Base-by-base conservation (phyloP, 2,113 vertebrate genomes). In the Lagopus leucura region DNA sequence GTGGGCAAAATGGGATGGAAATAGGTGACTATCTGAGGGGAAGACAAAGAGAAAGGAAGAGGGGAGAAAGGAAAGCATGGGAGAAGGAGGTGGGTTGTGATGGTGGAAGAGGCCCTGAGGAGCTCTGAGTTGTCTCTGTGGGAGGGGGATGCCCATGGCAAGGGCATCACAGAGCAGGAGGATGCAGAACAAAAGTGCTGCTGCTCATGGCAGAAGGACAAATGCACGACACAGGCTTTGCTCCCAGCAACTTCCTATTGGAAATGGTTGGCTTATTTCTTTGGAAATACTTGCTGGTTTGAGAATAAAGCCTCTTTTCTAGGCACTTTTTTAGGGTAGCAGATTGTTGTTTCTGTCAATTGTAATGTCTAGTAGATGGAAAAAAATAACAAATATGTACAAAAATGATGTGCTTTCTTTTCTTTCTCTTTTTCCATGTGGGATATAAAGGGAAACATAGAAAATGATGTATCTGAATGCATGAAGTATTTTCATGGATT, bases 281-380 rank as follows among this genome's bases (percentile, higher is more conserved):
- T 48, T 60, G 38, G 22, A 77, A 89, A 50, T 70, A 63, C 20
- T 82, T 82, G 79, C 21, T 76, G 4, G 22, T 79, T 57, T 42
- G 21, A 10, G 88, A 82, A 79, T 65, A 81, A 10, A 0, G 1
- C 10, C 16, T 47, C 25, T 60, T 79, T 66, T 19, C 30, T 71
- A 40, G 30, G 45, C 3, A 14, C 6, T 52, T 40, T 73, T 82
- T 48, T 34, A 14, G 3, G 16, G 38, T 69, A 85, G 60, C 64
- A 89, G 47, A 86, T 80, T 88, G 75, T 74, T 87, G 55, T 79
- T 91, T 93, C 78, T 94, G 61, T 92, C 67, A 89, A 66, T 58
- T n/a, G 36, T 92, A 50, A 69, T 77, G 60, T 52, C 86, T 95
- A 73, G 38, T 74, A 77, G 72, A 86, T 50, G 34, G 64, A 54